phyloP scores from a whole-genome alignment of 2,113 vertebrate species.

The Columba livia region DNA sequence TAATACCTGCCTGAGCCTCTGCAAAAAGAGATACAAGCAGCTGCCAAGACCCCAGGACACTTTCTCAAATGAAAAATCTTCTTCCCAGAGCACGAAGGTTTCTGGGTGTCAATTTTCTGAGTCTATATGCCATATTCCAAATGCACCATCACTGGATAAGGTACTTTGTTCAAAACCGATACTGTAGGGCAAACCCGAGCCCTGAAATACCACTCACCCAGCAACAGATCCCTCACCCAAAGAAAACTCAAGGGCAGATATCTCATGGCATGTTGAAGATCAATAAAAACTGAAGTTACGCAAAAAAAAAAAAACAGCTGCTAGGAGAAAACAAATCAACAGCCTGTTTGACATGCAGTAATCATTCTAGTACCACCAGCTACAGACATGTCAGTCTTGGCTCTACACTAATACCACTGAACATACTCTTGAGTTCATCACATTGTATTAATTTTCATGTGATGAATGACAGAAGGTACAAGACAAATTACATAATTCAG shows the following conservation, averaged over 20 bases:
- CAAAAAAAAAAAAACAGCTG: background rate
- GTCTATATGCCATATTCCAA: background rate
- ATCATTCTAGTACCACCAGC: background rate
- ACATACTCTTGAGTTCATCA: background rate
- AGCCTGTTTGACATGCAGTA: background rate
- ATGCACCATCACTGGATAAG: background rate
- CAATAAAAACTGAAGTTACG: background rate
- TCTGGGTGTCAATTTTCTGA: background rate
- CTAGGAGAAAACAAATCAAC: background rate
- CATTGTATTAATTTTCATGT: background rate
- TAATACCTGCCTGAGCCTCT: background rate
- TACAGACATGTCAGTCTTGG: background rate
- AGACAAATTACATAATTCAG: background rate
- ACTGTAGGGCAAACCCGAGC: background rate
- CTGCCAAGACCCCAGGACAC: background rate
- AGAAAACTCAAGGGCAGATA: background rate
- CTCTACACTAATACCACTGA: background rate
- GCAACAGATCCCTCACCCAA: background rate
- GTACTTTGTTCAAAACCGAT: background rate
- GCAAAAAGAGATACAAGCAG: background rate
- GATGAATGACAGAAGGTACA: background rate
- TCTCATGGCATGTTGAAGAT: background rate
- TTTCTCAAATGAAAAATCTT: background rate
- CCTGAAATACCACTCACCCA: background rate
- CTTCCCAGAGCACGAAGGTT: background rate